Percentiles rank a stretch among this genome's conserved stretches.
These are phyloP conservation scores for Echinometra lucunter DNA, from an alignment of 53 echinoderm and acorn worm species.

Conservation along the genomic window DNA sequence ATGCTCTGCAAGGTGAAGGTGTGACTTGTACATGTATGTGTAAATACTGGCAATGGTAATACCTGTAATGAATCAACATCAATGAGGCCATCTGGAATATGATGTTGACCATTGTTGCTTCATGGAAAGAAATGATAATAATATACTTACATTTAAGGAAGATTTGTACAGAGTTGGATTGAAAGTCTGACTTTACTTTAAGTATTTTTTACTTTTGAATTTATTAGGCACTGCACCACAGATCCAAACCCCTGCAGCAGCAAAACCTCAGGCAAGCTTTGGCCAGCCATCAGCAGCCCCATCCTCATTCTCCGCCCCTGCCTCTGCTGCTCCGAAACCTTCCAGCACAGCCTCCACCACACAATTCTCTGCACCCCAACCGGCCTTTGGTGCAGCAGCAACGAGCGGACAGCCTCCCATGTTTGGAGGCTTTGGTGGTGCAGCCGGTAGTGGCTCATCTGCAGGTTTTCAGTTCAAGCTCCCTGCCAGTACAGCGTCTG, in stretches of 20 bases:
- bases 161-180: not conserved
- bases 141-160: too few species aligned
- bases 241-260: not conserved
- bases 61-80: too few species aligned
- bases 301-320: not conserved
- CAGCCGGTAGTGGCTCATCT: not conserved
- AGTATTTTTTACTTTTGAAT: not conserved
- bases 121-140: too few species aligned
- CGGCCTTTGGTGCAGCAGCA: not conserved
- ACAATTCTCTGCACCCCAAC: conserved; percentile 22
- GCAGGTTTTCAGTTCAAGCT: conserved; percentile 64
- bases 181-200: not conserved
- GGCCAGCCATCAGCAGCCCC: conserved; percentile 6
- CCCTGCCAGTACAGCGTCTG: not conserved
- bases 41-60: too few species aligned
- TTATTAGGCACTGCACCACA: not conserved
- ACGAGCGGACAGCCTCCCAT: conserved; percentile 15
- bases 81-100: too few species aligned
- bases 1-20: too few species aligned
- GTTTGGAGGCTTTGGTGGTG: conserved; percentile 33
- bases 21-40: too few species aligned
- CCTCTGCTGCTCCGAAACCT: not conserved
- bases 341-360: not conserved
- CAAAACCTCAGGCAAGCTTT: conserved; percentile 12
- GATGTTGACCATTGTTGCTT: too few species aligned